A percentile compares a stretch with the other conserved stretches of the same genome.
Evolutionary conservation across 2,888 invertebrate genomes (phyloP).

Genomic region (Amblyjoppa proteus): DNA sequence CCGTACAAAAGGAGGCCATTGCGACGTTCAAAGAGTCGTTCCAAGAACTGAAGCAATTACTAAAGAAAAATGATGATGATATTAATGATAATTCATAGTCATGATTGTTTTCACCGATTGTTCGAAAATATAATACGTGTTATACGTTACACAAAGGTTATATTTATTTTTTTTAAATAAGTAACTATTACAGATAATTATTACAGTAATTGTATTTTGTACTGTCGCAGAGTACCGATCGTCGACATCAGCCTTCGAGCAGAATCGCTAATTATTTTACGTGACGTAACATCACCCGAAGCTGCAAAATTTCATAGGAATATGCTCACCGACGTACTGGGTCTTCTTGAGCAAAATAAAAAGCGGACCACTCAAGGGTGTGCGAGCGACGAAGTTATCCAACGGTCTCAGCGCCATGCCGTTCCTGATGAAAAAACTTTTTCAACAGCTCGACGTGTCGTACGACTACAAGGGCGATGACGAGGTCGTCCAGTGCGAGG

Average conservation of each 20-base stretch:
- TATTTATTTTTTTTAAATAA: too few relatives aligned
- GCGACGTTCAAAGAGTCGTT: background rate
- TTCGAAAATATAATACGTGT: too few relatives aligned
- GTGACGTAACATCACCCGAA: background rate
- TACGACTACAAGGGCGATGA: too few relatives aligned
- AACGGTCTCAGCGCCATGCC: too few relatives aligned
- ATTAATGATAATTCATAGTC: too few relatives aligned
- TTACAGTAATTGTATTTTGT: background rate
- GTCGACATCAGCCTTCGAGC: constrained; percentile 17
- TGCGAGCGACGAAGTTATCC: too few relatives aligned
- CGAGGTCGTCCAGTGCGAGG: too few relatives aligned
- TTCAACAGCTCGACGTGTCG: too few relatives aligned
- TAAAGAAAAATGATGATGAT: background rate
- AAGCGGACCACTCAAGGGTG: constrained; percentile 41
- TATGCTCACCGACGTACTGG: constrained; percentile 67
- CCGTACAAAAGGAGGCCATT: background rate
- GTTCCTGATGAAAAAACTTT: too few relatives aligned
- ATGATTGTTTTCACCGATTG: too few relatives aligned
- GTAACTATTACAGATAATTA: too few relatives aligned
- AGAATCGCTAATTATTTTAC: background rate
- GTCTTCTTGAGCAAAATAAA: constrained; percentile 75
- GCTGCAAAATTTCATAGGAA: constrained; percentile 64
- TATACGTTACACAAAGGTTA: too few relatives aligned
- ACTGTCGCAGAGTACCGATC: background rate
- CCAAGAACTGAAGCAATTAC: background rate